Evolutionary conservation across 2,888 invertebrate genomes (phyloP).

Genomic region (Nomada goodeniana): DNA sequence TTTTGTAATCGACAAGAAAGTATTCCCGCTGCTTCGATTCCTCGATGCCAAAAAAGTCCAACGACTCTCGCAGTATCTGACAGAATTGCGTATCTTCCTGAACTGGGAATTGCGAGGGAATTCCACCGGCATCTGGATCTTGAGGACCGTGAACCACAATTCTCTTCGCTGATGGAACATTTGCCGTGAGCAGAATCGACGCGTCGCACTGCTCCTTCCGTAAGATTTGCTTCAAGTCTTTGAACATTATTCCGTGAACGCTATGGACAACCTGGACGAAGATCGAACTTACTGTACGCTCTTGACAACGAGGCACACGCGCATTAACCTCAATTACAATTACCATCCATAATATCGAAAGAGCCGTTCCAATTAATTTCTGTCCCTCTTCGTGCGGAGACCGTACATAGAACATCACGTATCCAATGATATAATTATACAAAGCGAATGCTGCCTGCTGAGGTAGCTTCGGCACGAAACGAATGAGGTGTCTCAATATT

Average conservation of each 20-base stretch:
- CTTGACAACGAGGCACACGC: neutral
- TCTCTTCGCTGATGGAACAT: constrained; percentile 99
- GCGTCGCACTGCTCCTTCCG: constrained; percentile 99
- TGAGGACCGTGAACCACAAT: constrained; percentile 98
- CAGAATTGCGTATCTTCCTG: constrained; percentile 99
- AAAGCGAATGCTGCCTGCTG: constrained; percentile 99
- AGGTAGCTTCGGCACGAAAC: constrained; percentile 96
- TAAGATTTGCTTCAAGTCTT: constrained; percentile 99
- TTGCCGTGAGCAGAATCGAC: constrained; percentile 97
- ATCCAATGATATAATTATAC: constrained; percentile 99
- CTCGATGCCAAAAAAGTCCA: constrained; percentile 98
- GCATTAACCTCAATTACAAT: constrained; percentile 67
- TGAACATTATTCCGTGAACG: constrained; percentile 99
- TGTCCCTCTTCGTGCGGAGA: constrained; percentile 98
- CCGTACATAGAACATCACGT: constrained; percentile 99
- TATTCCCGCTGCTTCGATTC: constrained; percentile 95
- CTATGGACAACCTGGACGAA: constrained; percentile 94
- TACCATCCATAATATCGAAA: constrained; percentile 98
- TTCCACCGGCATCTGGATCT: constrained; percentile 95
- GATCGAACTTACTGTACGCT: neutral
- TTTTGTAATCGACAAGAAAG: constrained; percentile 99
- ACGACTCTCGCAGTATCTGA: constrained; percentile 96
- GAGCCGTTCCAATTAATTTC: constrained; percentile 96
- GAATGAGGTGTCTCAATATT: constrained; percentile 94
- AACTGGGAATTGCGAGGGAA: constrained; percentile 99